phyloP scores from a whole-genome alignment of 2,888 invertebrate species.

The Sceliomorpha sp. region DNA sequence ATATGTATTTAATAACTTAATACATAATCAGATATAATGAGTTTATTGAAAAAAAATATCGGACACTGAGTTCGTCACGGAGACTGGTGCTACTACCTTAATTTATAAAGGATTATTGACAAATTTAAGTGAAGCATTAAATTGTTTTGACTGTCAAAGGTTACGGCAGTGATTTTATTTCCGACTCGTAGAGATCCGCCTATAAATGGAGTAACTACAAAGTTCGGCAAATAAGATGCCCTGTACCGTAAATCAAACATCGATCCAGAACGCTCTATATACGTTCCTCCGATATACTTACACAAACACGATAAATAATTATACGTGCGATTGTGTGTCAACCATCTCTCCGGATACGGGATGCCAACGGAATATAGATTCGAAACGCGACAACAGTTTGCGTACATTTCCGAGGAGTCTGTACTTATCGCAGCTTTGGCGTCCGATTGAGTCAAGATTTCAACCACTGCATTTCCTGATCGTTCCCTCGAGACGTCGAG shows the following conservation, averaged over 20 bases:
- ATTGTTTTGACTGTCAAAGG: too few relatives aligned
- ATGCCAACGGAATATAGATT: slow-evolving; percentile 67
- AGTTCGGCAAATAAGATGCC: slow-evolving; percentile 45
- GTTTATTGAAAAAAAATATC: too few relatives aligned
- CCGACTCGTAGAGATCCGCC: too few relatives aligned
- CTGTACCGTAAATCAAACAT: slow-evolving; percentile 41
- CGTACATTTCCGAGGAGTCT: slow-evolving; percentile 51
- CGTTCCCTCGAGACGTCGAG: slow-evolving; percentile 42
- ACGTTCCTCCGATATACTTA: slow-evolving; percentile 70
- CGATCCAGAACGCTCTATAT: slow-evolving; percentile 48
- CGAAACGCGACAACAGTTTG: slow-evolving; percentile 48
- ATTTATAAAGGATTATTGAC: too few relatives aligned
- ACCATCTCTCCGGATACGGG: slow-evolving; percentile 63
- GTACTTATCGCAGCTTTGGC: slow-evolving; percentile 52
- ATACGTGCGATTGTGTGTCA: slow-evolving; percentile 75
- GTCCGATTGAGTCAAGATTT: slow-evolving; percentile 55
- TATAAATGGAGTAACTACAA: too few relatives aligned
- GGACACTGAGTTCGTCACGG: too few relatives aligned
- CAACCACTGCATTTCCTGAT: slow-evolving; percentile 55
- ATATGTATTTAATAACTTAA: too few relatives aligned
- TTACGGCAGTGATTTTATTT: too few relatives aligned
- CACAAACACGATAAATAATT: slow-evolving; percentile 76
- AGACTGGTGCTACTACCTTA: too few relatives aligned
- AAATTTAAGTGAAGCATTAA: too few relatives aligned
- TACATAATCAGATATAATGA: too few relatives aligned